phyloP scores from a whole-genome alignment of 1,140 invertebrate species.

The Melitaea cinxia region DNA sequence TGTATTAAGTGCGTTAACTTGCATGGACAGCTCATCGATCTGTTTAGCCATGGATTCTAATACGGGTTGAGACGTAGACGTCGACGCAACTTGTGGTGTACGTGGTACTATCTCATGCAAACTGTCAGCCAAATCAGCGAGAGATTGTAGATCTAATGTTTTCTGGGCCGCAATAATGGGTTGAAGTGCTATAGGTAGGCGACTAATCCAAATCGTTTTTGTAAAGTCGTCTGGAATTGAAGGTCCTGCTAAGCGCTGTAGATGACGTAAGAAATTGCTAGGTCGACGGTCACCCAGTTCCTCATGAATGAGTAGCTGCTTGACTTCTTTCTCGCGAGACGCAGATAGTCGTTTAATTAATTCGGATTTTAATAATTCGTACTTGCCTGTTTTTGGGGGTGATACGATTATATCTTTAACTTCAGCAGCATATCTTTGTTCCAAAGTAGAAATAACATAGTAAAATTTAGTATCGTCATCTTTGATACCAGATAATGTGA shows the following conservation, averaged over 20 bases:
- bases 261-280: no score
- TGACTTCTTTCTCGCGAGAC: no score
- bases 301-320: no score
- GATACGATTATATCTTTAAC: no score
- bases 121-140: neutral
- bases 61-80: neutral
- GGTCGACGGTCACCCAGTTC: no score
- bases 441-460: no score
- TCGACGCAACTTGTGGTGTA: neutral
- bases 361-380: no score
- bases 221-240: neutral
- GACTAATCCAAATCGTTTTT: neutral
- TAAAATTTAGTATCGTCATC: neutral
- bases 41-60: neutral
- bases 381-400: no score
- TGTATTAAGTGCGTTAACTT: neutral
- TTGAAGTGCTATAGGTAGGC: neutral
- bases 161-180: neutral
- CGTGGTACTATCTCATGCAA: neutral
- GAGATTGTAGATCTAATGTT: neutral
- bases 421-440: no score
- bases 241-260: neutral
- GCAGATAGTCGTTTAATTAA: no score
- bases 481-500: neutral
- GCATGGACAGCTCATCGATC: neutral